Evolutionary conservation across 2,797 vertebrate species (phyloP), one percentile per base, ranked within the genome.

Genomic region (Alcedo quadribrachys): DNA sequence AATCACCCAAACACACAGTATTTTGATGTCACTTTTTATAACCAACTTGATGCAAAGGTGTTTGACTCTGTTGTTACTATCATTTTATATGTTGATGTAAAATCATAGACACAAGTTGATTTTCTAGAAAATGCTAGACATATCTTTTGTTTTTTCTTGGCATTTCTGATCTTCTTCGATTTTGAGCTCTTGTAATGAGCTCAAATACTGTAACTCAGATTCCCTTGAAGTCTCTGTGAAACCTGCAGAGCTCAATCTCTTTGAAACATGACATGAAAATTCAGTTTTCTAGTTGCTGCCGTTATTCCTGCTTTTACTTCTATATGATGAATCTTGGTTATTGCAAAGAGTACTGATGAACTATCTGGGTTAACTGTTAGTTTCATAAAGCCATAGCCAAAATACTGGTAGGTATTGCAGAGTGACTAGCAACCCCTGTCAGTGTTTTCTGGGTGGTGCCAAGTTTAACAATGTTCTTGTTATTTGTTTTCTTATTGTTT

Each of bases 211-310:
- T 67, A 92, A 43, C 37, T 61, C 55, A 60, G 85, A 91, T 95
- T 96, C 90, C 96, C 91, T 96, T 96, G 93, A 97, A 97, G 90
- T 95, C 87, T 95, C 95, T 21, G 42, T 93, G 92, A 96, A 97
- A 93, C 79, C 80, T 94, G 90, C 57, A 53, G 83, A 93, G 85
- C 76, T 95, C 95, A 93, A 90, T 93, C 83, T 96, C 95, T 97
- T 97, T 97, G 96, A 97, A 97, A 97, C 81, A 77, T 78, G 89
- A 95, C 81, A 92, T 12, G 22, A 95, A 96, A 96, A 93, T 93
- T 95, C 70, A 91, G 50, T 69, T 93, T 97, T 89, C 81, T 84
- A 37, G 84, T 95, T 95, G 82, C 25, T 77, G 28, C 78, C 70
- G 30, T 63, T 91, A 19, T 86, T 90, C 14, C 53, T 88, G 82